phyloP scores from a whole-genome alignment of 2,797 vertebrate genomes.

The Crax fasciolata region DNA sequence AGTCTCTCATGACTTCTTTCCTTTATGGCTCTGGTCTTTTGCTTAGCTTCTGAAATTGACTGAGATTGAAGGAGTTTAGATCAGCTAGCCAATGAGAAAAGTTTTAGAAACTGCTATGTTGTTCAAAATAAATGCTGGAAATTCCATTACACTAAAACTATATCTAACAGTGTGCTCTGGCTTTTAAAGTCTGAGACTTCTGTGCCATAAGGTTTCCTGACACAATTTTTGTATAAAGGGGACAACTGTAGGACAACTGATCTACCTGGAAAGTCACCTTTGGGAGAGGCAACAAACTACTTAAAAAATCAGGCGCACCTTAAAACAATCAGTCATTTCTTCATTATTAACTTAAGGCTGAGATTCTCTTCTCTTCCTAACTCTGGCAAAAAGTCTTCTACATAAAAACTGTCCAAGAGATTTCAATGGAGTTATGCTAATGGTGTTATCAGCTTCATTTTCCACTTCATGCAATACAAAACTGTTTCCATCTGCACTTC shows the following conservation, averaged over 20 bases:
- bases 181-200: background rate
- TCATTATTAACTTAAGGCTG: background rate
- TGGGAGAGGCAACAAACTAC: background rate
- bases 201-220: background rate
- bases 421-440: fast-evolving
- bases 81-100: background rate
- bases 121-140: background rate
- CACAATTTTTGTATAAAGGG: background rate
- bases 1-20: background rate
- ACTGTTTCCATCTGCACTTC: background rate
- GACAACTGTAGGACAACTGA: background rate
- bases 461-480: background rate
- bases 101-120: background rate
- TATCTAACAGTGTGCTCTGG: background rate
- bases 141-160: background rate
- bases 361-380: background rate
- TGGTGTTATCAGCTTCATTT: background rate
- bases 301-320: background rate
- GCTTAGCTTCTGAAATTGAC: background rate
- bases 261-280: background rate
- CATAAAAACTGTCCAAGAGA: background rate
- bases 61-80: background rate
- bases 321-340: background rate
- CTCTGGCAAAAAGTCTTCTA: background rate
- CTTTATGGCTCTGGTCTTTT: background rate